Base-by-base conservation (phyloP, 1,140 invertebrate species). In the Macrotrachela quadricornifera region DNA sequence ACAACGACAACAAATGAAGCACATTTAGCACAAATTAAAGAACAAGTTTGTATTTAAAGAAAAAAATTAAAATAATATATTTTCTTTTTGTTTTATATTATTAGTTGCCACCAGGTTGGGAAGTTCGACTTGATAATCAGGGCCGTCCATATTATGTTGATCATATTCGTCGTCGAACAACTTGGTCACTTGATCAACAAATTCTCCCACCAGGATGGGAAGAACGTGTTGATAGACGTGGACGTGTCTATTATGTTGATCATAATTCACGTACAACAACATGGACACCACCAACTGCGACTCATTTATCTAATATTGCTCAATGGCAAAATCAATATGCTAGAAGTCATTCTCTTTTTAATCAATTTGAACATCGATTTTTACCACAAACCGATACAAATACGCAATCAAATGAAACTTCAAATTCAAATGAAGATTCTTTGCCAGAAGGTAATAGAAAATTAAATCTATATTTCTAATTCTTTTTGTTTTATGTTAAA, bases 231-330 rank as follows among this genome's bases (percentile, higher is more conserved):
- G 86, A 91, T 68, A 75, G 80, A 43, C 85, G 82, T 66, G 81
- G 82, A 0, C 71, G 83, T 60, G 72, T 78, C 50, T 92, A 92
- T 70, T 92, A 91, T 69, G 85, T 94, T 11, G 88, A 94, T 74
- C 90, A 94, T 67, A 94, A 88, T 69, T 90, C 84, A 6, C 76
- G 86, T 37, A 87, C 82, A 52, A 94, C 90, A 14, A 91, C 87
- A 37, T 94, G 90, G 88, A 86, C 94, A 64, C 76, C 85, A 58
- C 90, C 90, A 6, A 63, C 49, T 82, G 14, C 38, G 1, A 57
- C 43, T 86, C 62, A 83, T 10, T 46, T 54, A 15, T 46, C 47
- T 15, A 48, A 43, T 37, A 37, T 43, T 30, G 46, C 42, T 9
- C 30, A 30, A 37, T 54, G 47, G 47, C 53, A 48, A 54, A 49